Percentiles rank a stretch among this genome's conserved stretches.
Evolutionary conservation across 2,113 vertebrate genomes (phyloP).

Genomic region (Psittacus erithacus): DNA sequence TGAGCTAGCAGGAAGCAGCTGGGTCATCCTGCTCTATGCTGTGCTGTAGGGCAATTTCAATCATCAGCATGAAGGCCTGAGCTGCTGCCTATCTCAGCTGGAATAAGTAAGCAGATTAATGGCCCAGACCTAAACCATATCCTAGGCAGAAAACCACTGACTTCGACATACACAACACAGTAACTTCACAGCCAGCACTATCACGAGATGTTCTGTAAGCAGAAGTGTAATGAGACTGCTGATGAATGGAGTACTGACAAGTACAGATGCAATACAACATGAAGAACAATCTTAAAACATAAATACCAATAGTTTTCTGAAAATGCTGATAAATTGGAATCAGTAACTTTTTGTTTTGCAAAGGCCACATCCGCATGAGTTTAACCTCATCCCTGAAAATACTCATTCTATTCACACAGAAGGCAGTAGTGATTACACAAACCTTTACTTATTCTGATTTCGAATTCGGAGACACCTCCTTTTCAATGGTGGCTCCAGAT

Average conservation of each 20-base stretch:
- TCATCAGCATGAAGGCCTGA: constrained; percentile 21
- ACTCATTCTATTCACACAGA: constrained; percentile 56
- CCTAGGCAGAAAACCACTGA: constrained; percentile 34
- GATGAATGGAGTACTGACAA: constrained; percentile 48
- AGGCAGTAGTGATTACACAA: constrained; percentile 77
- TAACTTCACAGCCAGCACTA: constrained; percentile 53
- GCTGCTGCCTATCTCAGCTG: constrained; percentile 6
- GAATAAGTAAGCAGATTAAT: constrained; percentile 43
- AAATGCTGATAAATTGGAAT: background rate
- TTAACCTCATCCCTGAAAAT: constrained; percentile 35
- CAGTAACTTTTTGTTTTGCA: background rate
- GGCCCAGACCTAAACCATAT: constrained; percentile 29
- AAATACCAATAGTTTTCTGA: constrained; percentile 1
- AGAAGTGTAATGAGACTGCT: constrained; percentile 41
- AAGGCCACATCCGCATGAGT: background rate
- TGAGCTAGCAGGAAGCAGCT: constrained; percentile 6
- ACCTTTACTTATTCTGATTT: constrained; percentile 99
- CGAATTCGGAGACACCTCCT: constrained; percentile 99
- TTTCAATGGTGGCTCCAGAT: constrained; percentile 96
- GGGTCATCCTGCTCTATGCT: background rate
- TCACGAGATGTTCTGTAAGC: constrained; percentile 14
- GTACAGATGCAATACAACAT: constrained; percentile 56
- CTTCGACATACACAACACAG: constrained; percentile 28
- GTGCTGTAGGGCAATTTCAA: constrained; percentile 3
- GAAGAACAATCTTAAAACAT: constrained; percentile 29